phyloP scores from a whole-genome alignment of 2,888 invertebrate species.

The Netelia melanura region DNA sequence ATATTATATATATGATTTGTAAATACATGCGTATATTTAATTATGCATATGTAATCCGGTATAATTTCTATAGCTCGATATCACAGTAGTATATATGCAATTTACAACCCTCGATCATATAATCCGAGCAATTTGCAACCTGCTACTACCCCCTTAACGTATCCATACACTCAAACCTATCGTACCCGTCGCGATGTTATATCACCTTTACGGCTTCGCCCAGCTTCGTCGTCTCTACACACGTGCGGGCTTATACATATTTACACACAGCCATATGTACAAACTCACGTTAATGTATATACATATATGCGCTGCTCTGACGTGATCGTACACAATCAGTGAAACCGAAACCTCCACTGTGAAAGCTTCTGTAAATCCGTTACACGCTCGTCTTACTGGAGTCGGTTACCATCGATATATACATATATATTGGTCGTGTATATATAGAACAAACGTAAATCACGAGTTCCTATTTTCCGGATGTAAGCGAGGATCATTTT shows the following conservation, averaged over 20 bases:
- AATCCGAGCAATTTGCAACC: constrained; percentile 54
- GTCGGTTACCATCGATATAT: constrained; percentile 9
- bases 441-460: constrained; percentile 43
- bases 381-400: background rate
- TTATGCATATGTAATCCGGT: constrained; percentile 8
- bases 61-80: constrained; percentile 39
- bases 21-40: background rate
- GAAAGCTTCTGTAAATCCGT: constrained; percentile 31
- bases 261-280: background rate
- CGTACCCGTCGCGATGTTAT: background rate
- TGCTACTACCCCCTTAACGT: constrained; percentile 32
- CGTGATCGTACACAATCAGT: constrained; percentile 64
- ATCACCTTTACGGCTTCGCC: constrained; percentile 42
- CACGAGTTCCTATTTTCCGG: constrained; percentile 64
- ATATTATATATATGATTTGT: background rate
- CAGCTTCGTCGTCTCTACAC: background rate
- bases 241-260: background rate
- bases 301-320: constrained; percentile 27
- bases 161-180: constrained; percentile 35
- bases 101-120: constrained; percentile 65
- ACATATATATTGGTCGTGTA: background rate
- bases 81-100: constrained; percentile 33
- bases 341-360: constrained; percentile 60
- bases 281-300: background rate
- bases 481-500: constrained; percentile 70